Base-by-base conservation (phyloP, 2,797 vertebrate species). In the Silurus aristotelis region DNA sequence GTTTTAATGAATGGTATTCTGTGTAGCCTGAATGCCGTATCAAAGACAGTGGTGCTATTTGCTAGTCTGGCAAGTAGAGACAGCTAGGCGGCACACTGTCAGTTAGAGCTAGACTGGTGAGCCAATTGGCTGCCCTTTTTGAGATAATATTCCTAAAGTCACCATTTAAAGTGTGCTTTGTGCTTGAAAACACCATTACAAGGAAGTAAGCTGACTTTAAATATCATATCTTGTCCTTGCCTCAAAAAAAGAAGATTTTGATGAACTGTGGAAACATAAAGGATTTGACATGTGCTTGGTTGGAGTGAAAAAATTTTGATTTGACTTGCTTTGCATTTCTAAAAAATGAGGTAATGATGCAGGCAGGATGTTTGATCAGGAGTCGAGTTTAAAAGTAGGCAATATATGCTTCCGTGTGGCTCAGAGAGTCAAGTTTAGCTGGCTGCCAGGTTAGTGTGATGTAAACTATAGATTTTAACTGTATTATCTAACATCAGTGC, bases 1-100 rank as follows among this genome's bases (percentile, higher is more conserved):
- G 84, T 87, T 86, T 84, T 84, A 86, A 81, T 84, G 58, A 76
- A 66, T 83, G 82, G 89, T 86, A 86, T 84, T 56, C 25, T 80
- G 52, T 87, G 87, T n/a, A n/a, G 87, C 88, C 70, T 64, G 70
- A 27, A 82, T 76, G 55, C 83, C 25, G 55, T 86, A 86, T 80
- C 46, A 85, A 10, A 87, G 77, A 88, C 87, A 88, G 82, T 87
- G 63, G 63, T 22, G 63, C 38, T 17, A 9, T 79, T 79, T 79
- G 60, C 77, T 48, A 79, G 22, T 63, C 60, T 46, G 20, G 38
- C 22, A 25, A 38, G 17, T 75, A 72, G 60, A 66, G 31, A 82
- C 63, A 20, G 78, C 83, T 31, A 52, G 72, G 81, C 70, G 25
- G 86, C 55, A 31, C 70, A 5, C 38, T 80, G 83, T 70, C 43